Conservation (phyloP, 2,113 vertebrate genomes). For the Corvus cornix region DNA sequence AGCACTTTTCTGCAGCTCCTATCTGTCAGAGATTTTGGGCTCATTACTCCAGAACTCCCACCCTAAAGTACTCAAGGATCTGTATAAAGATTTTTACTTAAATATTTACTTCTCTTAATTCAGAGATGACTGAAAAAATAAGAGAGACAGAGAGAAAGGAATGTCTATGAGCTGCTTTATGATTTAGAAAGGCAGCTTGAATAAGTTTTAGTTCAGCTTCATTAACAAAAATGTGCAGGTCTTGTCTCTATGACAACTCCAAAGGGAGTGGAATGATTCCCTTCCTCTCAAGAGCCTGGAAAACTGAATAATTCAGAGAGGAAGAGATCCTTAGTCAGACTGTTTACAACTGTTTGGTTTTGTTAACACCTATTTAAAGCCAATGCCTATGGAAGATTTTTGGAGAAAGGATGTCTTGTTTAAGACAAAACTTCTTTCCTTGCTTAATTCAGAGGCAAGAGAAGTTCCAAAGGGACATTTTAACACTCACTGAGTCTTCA, state of each 20-base stretch:
- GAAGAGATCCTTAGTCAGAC: conserved; percentile 49
- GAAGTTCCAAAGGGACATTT: background rate
- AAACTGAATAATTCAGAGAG: conserved; percentile 21
- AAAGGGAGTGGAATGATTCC: conserved; percentile 37
- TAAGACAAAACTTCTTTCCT: background rate
- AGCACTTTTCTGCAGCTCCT: background rate
- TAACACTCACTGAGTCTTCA: background rate
- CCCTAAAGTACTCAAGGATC: background rate
- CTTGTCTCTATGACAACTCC: conserved; percentile 59
- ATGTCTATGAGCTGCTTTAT: background rate
- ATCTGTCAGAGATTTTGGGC: background rate
- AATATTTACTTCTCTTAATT: background rate
- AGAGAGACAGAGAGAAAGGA: background rate
- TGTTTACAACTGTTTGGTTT: conserved; percentile 28
- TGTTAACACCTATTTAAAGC: conserved; percentile 27
- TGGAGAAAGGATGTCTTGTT: conserved; percentile 25
- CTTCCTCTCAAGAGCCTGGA: conserved; percentile 24
- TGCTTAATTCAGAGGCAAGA: background rate
- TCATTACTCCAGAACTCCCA: background rate
- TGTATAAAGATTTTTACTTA: background rate
- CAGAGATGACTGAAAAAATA: background rate
- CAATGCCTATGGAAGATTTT: background rate
- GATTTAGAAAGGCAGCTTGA: conserved; percentile 2
- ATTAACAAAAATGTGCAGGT: conserved; percentile 17
- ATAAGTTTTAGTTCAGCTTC: conserved; percentile 24